A percentile compares a stretch with the other conserved stretches of the same genome.
Conservation (phyloP, 2,888 invertebrate genomes). For the Caenorhabditis zanzibari region DNA sequence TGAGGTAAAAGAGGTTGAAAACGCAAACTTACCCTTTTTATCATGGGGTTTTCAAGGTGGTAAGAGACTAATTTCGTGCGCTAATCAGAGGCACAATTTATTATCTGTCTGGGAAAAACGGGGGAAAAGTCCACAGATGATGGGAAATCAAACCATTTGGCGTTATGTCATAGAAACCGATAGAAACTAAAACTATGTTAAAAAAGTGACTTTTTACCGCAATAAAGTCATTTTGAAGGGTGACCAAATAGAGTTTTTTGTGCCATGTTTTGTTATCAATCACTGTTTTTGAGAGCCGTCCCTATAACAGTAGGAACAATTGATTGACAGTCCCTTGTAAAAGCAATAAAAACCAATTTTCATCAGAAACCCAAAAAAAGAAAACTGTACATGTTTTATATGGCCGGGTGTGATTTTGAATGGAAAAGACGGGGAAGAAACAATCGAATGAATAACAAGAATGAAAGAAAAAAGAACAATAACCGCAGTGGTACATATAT, state of each 20-base stretch:
- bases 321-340: neutral
- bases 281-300: conserved; percentile 13
- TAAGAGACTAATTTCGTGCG: neutral
- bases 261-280: conserved; percentile 3
- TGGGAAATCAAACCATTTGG: no score
- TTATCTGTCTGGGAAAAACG: conserved; percentile 8
- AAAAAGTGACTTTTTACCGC: neutral
- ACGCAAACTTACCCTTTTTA: conserved; percentile 18
- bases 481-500: neutral
- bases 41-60: conserved; percentile 6
- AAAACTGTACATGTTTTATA: conserved; percentile 10
- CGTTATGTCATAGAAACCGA: neutral
- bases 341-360: neutral
- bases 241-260: neutral
- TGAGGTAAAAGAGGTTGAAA: neutral
- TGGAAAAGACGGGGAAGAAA: conserved; percentile 5
- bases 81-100: neutral
- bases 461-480: conserved; percentile 7
- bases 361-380: neutral
- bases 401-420: conserved; percentile 20
- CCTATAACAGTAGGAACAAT: neutral
- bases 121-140: neutral
- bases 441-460: conserved; percentile 13
- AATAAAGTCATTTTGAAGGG: neutral
- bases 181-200: neutral